phyloP scores from a whole-genome alignment of 2,888 invertebrate genomes.

The Idaea aversata region DNA sequence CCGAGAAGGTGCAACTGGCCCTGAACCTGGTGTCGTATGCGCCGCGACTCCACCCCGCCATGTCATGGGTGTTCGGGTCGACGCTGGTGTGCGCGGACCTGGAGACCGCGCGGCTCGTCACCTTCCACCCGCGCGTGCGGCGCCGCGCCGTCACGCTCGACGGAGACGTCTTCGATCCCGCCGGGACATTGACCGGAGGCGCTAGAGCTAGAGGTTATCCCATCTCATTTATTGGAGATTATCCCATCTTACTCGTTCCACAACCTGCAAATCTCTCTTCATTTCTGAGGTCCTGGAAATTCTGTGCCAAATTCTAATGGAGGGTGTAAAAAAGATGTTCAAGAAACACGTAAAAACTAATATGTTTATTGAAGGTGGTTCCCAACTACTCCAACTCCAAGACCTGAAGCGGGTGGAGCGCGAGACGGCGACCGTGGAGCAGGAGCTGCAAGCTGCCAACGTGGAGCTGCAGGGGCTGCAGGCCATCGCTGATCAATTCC shows the following conservation, averaged over 20 bases:
- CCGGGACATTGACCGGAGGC: constrained; percentile 95
- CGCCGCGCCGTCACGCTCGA: constrained; percentile 91
- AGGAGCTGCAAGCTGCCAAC: neutral
- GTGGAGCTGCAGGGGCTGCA: constrained; percentile 47
- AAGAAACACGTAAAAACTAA: too few species aligned
- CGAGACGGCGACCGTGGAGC: constrained; percentile 5
- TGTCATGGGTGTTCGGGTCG: constrained; percentile 93
- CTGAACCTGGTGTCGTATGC: constrained; percentile 88
- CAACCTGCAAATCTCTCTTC: neutral
- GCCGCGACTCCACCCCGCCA: constrained; percentile 83
- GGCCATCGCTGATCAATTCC: constrained; percentile 46
- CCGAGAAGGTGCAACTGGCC: constrained; percentile 90
- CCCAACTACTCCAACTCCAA: constrained; percentile 79
- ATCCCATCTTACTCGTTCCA: too few species aligned
- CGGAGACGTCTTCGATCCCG: constrained; percentile 95
- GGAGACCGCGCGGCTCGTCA: constrained; percentile 88
- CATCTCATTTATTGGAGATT: constrained; percentile 17
- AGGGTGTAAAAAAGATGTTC: too few species aligned
- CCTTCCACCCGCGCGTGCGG: constrained; percentile 85
- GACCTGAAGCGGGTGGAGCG: constrained; percentile 76
- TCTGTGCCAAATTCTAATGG: too few species aligned
- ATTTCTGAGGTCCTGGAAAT: too few species aligned
- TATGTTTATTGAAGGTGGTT: constrained; percentile 58
- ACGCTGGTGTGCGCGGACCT: constrained; percentile 92
- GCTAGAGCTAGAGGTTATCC: constrained; percentile 47